Evolutionary conservation across 2,888 invertebrate species (phyloP).

Genomic region (Drepanosiphum platanoidis): DNA sequence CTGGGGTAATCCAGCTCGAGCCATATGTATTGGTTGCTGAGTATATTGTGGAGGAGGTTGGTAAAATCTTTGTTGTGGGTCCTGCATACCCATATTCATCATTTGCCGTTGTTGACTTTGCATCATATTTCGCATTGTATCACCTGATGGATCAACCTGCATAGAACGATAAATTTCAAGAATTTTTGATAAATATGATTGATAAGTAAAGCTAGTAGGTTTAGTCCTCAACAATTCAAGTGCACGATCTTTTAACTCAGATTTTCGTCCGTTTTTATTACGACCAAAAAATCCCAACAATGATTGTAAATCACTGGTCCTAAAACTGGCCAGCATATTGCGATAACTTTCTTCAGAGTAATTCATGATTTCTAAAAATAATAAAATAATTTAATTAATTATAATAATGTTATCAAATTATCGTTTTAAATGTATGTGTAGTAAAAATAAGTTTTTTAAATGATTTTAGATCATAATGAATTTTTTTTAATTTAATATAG

Average conservation of each 20-base stretch:
- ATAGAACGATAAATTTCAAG: slow-evolving; percentile 28
- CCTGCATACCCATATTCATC: background rate
- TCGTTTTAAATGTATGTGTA: too few relatives aligned
- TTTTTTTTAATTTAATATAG: too few relatives aligned
- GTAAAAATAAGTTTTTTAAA: too few relatives aligned
- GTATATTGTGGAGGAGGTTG: slow-evolving; percentile 29
- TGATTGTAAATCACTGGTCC: slow-evolving; percentile 86
- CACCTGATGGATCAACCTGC: background rate
- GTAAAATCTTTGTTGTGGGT: background rate
- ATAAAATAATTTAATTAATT: background rate
- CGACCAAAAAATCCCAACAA: slow-evolving; percentile 82
- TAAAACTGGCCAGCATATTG: slow-evolving; percentile 75
- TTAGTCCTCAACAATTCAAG: slow-evolving; percentile 76
- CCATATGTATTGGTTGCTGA: slow-evolving; percentile 14
- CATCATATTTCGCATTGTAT: slow-evolving; percentile 17
- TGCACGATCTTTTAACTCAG: slow-evolving; percentile 80
- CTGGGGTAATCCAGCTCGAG: slow-evolving; percentile 32
- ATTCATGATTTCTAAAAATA: slow-evolving; percentile 26
- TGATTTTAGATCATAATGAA: too few relatives aligned
- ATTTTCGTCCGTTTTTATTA: slow-evolving; percentile 83
- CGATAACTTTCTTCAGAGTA: slow-evolving; percentile 15
- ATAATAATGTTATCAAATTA: too few relatives aligned
- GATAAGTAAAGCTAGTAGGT: slow-evolving; percentile 73
- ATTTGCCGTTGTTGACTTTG: slow-evolving; percentile 28
- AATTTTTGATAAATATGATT: slow-evolving; percentile 68